A percentile compares a stretch with the other conserved stretches of the same genome.
phyloP scores from a whole-genome alignment of 2,888 invertebrate genomes.

The Parelbella ahira region DNA sequence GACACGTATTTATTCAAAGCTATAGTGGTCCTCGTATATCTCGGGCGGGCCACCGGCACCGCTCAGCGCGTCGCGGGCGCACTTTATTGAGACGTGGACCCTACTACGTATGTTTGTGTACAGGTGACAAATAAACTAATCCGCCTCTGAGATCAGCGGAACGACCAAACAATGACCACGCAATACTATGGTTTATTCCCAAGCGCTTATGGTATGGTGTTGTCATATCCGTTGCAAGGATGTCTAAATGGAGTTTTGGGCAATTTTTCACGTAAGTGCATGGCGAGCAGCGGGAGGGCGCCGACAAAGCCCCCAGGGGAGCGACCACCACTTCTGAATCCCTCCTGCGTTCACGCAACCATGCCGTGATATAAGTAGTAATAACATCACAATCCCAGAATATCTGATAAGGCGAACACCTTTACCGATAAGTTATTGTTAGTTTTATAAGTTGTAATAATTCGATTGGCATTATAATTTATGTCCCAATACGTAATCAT shows the following conservation, averaged over 20 bases:
- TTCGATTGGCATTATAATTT: too few relatives aligned
- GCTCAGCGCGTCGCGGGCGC: conserved; percentile 38
- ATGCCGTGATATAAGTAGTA: conserved; percentile 50
- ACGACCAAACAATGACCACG: conserved; percentile 19
- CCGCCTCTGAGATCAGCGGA: conserved; percentile 28
- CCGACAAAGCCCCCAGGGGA: conserved; percentile 72
- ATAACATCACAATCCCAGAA: conserved; percentile 56
- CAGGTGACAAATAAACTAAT: conserved; percentile 39
- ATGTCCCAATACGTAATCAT: too few relatives aligned
- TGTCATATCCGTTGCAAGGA: conserved; percentile 16
- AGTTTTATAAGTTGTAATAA: conserved; percentile 1
- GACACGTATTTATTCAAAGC: conserved; percentile 49
- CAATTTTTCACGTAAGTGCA: conserved; percentile 66
- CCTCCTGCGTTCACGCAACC: conserved; percentile 43
- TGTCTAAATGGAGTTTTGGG: conserved; percentile 38
- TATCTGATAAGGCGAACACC: conserved; percentile 39
- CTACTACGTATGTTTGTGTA: conserved; percentile 38
- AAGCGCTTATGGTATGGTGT: conserved; percentile 20
- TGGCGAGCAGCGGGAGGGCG: conserved; percentile 57
- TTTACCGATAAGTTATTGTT: conserved; percentile 16
- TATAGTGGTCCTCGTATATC: conserved; percentile 44
- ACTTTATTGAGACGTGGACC: conserved; percentile 54
- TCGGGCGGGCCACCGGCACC: conserved; percentile 49
- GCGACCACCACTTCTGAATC: conserved; percentile 49
- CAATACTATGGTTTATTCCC: conserved; percentile 27